Evolutionary conservation across 2,888 invertebrate species (phyloP).

Genomic region (Pterobdella sp.): DNA sequence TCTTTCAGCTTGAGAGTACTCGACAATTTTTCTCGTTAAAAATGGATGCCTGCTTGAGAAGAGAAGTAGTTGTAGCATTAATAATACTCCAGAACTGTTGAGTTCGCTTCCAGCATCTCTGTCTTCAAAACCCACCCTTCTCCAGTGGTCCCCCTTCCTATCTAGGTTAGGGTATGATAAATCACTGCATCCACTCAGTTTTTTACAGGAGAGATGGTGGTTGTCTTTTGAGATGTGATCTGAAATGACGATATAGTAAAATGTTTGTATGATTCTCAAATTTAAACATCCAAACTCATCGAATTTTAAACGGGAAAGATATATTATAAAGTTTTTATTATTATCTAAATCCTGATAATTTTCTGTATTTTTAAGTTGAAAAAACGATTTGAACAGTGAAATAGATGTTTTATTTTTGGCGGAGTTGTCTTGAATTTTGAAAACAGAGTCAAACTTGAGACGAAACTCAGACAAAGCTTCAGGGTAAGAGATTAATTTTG

Average conservation of each 20-base stretch:
- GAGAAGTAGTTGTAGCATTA: slow-evolving; percentile 6
- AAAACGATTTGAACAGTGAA: too few species aligned
- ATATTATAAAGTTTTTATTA: background rate
- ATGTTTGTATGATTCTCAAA: background rate
- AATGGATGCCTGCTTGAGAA: background rate
- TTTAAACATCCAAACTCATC: background rate
- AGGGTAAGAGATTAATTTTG: background rate
- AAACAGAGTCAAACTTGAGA: background rate
- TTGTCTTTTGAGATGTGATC: background rate
- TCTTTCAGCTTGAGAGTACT: slow-evolving; percentile 1
- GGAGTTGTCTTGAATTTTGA: background rate
- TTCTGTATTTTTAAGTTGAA: too few species aligned
- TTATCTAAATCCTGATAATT: background rate
- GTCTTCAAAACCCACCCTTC: slow-evolving; percentile 12
- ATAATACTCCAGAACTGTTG: slow-evolving; percentile 17
- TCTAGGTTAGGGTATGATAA: background rate
- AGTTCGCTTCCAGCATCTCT: slow-evolving; percentile 11
- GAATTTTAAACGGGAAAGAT: background rate
- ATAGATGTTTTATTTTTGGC: too few species aligned
- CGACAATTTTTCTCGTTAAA: background rate
- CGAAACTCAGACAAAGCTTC: background rate
- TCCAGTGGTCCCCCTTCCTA: slow-evolving; percentile 19
- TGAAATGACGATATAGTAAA: background rate
- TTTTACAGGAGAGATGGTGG: background rate
- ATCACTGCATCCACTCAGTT: too few species aligned